Conservation (phyloP, 37 sponge, comb jelly and placozoan species). For the Cliona cf. orientalis region DNA sequence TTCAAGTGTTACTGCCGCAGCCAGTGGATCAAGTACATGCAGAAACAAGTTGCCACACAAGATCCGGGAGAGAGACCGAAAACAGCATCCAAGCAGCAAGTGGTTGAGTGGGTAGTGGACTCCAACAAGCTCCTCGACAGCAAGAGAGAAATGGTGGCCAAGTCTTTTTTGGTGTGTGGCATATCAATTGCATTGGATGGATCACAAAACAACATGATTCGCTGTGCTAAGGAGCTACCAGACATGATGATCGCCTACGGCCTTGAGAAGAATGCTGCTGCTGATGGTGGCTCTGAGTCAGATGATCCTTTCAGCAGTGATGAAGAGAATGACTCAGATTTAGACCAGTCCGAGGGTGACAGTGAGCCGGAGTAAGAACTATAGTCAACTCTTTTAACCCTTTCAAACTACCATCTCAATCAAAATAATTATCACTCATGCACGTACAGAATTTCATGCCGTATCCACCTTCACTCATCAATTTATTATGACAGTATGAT, state of each 20-base stretch:
- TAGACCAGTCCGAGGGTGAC: not conserved
- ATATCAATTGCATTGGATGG: slow-evolving; percentile 40
- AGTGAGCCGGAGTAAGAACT: not conserved
- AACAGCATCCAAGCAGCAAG: slow-evolving; percentile 22
- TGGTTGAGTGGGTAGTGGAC: not conserved
- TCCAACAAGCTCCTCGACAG: too few relatives aligned
- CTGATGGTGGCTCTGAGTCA: too few relatives aligned
- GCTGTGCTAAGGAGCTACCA: slow-evolving; percentile 29
- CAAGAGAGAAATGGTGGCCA: not conserved
- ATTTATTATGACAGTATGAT: too few relatives aligned
- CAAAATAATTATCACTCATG: too few relatives aligned
- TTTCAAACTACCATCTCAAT: too few relatives aligned
- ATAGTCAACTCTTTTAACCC: too few relatives aligned
- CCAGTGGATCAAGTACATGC: slow-evolving; percentile 23
- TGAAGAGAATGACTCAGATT: not conserved
- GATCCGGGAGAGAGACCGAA: not conserved
- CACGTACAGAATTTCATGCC: too few relatives aligned
- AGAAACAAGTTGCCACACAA: not conserved
- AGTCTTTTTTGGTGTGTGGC: slow-evolving; percentile 36
- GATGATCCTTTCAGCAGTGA: not conserved
- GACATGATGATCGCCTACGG: not conserved
- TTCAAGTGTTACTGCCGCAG: too few relatives aligned
- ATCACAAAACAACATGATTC: not conserved
- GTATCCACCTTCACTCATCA: too few relatives aligned
- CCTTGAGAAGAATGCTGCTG: not conserved